Conservation (phyloP, 2,113 vertebrate genomes). For the Regulus satrapa region DNA sequence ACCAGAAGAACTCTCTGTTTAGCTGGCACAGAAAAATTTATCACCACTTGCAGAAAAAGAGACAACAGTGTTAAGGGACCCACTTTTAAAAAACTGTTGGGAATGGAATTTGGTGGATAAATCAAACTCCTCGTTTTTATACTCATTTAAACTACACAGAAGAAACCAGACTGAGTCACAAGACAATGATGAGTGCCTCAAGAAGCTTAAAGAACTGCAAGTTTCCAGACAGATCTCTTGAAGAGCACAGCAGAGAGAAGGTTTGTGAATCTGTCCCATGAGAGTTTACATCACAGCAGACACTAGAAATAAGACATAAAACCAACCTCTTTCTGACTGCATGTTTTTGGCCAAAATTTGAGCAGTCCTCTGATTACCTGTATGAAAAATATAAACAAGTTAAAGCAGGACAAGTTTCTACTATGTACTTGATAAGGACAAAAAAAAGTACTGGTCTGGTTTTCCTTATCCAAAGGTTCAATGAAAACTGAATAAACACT, state of each 20-base stretch:
- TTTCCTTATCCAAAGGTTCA: neutral
- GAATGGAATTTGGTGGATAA: neutral
- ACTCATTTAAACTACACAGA: neutral
- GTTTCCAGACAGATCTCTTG: neutral
- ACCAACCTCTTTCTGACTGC: constrained; percentile 96
- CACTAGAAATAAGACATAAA: neutral
- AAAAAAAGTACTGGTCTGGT: neutral
- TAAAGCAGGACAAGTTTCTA: neutral
- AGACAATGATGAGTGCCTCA: neutral
- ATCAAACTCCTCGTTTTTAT: neutral
- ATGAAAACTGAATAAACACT: neutral
- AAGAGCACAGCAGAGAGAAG: neutral
- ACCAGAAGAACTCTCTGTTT: neutral
- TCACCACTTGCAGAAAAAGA: neutral
- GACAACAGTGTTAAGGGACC: neutral
- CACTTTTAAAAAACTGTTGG: neutral
- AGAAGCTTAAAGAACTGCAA: neutral
- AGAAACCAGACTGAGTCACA: neutral
- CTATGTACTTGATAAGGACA: neutral
- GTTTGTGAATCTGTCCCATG: neutral
- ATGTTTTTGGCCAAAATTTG: constrained; percentile 98
- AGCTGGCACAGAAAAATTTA: neutral
- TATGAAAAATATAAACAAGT: constrained; percentile 12
- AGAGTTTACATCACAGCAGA: neutral
- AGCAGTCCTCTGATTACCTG: constrained; percentile 94